Percentiles rank a stretch among this genome's conserved stretches.
Evolutionary conservation across 2,113 vertebrate genomes (phyloP).

Genomic region (Scophthalmus maximus): DNA sequence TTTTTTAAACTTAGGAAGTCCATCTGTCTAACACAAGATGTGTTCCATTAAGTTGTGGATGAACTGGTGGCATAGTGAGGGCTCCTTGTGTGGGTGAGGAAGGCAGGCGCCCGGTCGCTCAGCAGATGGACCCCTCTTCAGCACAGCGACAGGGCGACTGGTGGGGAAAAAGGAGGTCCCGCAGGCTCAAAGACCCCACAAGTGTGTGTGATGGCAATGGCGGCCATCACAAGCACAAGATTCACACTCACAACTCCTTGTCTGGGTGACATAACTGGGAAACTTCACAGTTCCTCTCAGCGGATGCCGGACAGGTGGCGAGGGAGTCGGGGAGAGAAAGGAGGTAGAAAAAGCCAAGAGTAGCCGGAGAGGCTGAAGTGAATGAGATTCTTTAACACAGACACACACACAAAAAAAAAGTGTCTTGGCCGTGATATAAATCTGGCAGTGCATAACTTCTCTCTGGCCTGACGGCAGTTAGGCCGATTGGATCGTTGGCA

Average conservation of each 20-base stretch:
- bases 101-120: slow-evolving; percentile 64
- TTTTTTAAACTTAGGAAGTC: slow-evolving; percentile 40
- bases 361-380: slow-evolving; percentile 14
- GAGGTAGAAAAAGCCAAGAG: slow-evolving; percentile 20
- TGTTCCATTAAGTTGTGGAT: slow-evolving; percentile 49
- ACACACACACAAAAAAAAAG: slow-evolving; percentile 17
- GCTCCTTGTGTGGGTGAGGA: slow-evolving; percentile 56
- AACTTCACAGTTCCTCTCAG: slow-evolving; percentile 57
- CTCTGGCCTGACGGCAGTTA: slow-evolving; percentile 48
- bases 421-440: slow-evolving; percentile 51
- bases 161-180: slow-evolving; percentile 49
- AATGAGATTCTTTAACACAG: slow-evolving; percentile 48
- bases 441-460: slow-evolving; percentile 54
- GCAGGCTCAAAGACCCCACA: slow-evolving; percentile 55
- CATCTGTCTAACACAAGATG: slow-evolving; percentile 65
- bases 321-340: slow-evolving; percentile 51
- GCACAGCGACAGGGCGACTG: slow-evolving; percentile 45
- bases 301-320: slow-evolving; percentile 65
- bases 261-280: slow-evolving; percentile 64
- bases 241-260: slow-evolving; percentile 28
- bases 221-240: slow-evolving; percentile 16
- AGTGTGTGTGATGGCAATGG: slow-evolving; percentile 28
- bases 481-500: slow-evolving; percentile 56
- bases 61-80: slow-evolving; percentile 61
- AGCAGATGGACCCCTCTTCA: slow-evolving; percentile 75